phyloP scores from a whole-genome alignment of 30 jellyfish, hydroid and myxozoan species.

The Cassiopea andromeda region DNA sequence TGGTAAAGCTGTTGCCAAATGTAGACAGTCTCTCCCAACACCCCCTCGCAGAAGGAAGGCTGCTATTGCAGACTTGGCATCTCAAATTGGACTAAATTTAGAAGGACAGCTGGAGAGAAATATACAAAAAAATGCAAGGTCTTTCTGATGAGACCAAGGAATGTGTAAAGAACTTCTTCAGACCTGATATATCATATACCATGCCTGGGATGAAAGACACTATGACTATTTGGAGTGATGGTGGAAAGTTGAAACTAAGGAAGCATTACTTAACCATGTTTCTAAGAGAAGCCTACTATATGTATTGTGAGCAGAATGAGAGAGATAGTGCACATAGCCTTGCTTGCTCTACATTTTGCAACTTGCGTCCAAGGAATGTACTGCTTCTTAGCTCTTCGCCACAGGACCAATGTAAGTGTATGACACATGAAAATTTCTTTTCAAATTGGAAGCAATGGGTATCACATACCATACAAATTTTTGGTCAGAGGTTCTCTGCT shows the following conservation, averaged over 20 bases:
- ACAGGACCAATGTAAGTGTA: constrained; percentile 60
- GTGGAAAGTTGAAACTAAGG: constrained; percentile 49
- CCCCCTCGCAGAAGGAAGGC: constrained; percentile 28
- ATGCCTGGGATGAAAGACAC: constrained; percentile 59
- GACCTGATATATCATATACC: constrained; percentile 59
- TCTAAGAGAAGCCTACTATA: constrained; percentile 54
- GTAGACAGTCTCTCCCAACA: constrained; percentile 54
- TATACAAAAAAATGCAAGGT: constrained; percentile 22
- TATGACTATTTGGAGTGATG: constrained; percentile 45
- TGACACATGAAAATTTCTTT: constrained; percentile 27
- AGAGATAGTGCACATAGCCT: constrained; percentile 37
- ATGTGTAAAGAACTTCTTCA: constrained; percentile 54
- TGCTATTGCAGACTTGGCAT: constrained; percentile 64
- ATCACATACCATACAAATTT: constrained; percentile 28
- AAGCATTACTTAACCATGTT: constrained; percentile 60
- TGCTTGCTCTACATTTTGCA: constrained; percentile 39
- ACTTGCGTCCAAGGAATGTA: constrained; percentile 62
- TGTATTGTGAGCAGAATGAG: constrained; percentile 38
- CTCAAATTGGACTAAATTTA: constrained; percentile 28
- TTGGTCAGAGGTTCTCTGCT: constrained; percentile 35
- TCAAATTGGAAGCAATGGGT: constrained; percentile 45
- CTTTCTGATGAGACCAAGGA: constrained; percentile 58
- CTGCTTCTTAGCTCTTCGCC: constrained; percentile 63
- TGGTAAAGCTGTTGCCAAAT: constrained; percentile 58
- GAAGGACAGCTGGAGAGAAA: constrained; percentile 26